Conservation (phyloP, 2,888 invertebrate genomes). For the Dicyrtomina minuta region DNA sequence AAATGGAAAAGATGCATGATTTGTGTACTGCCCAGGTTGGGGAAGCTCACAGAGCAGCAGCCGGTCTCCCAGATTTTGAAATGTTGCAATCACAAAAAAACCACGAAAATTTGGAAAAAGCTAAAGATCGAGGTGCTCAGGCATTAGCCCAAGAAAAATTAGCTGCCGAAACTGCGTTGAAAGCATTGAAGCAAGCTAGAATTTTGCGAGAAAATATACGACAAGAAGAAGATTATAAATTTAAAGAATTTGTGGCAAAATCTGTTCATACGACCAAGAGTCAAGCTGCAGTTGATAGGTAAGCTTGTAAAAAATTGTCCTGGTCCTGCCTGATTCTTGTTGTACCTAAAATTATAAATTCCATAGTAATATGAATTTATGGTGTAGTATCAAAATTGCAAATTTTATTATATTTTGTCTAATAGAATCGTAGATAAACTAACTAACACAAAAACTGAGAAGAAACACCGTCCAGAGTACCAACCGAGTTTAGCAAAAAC, state of each 20-base stretch:
- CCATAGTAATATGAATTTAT: no score
- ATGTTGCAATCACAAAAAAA: slow-evolving; percentile 8
- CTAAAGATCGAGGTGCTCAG: slow-evolving; percentile 20
- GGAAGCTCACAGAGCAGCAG: slow-evolving; percentile 32
- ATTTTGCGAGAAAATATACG: slow-evolving; percentile 26
- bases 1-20: slow-evolving; percentile 33
- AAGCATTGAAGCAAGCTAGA: slow-evolving; percentile 4
- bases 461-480: slow-evolving; percentile 19
- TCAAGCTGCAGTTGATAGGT: slow-evolving; percentile 23
- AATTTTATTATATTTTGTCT: no score
- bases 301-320: not conserved
- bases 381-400: no score
- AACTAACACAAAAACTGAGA: slow-evolving; percentile 4
- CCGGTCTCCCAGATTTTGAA: slow-evolving; percentile 26
- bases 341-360: no score
- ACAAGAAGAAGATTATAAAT: slow-evolving; percentile 24
- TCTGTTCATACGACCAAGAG: slow-evolving; percentile 5
- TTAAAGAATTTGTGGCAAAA: slow-evolving; percentile 22
- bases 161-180: not conserved
- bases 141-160: slow-evolving; percentile 26
- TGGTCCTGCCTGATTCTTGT: not conserved
- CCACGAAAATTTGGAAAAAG: slow-evolving; percentile 12
- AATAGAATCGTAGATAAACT: slow-evolving; percentile 18
- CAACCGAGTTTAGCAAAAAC: slow-evolving; percentile 32
- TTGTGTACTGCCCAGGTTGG: slow-evolving; percentile 28